A percentile compares a stretch with the other conserved stretches of the same genome.
Conservation (phyloP, 2,888 invertebrate genomes). For the Nymphalis c-album region DNA sequence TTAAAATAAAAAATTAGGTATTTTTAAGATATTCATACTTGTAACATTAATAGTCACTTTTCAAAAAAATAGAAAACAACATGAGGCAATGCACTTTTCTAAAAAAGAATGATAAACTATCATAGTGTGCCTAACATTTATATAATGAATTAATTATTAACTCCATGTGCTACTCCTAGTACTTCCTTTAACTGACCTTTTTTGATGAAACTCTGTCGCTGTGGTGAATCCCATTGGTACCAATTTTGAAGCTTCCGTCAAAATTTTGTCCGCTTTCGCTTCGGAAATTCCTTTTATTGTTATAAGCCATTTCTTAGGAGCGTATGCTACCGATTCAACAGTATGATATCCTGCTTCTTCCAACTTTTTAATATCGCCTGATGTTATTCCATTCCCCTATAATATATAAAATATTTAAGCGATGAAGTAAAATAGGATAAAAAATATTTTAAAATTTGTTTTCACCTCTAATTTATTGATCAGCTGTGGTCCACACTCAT, state of each 20-base stretch:
- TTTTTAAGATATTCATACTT: too few species aligned
- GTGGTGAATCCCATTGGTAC: slow-evolving; percentile 99
- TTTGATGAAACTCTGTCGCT: slow-evolving; percentile 97
- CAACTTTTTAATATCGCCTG: slow-evolving; percentile 95
- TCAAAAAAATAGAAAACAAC: too few species aligned
- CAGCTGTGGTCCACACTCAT: slow-evolving; percentile 87
- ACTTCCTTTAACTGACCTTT: slow-evolving; percentile 77
- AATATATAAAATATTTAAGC: slow-evolving; percentile 37
- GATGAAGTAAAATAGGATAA: not conserved
- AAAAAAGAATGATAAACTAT: too few species aligned
- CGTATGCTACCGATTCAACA: slow-evolving; percentile 96
- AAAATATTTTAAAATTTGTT: not conserved
- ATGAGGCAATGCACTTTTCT: too few species aligned
- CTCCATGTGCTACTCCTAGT: not conserved
- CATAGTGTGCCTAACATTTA: too few species aligned
- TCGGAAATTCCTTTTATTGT: slow-evolving; percentile 97
- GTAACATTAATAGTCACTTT: too few species aligned
- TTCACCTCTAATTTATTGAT: slow-evolving; percentile 87
- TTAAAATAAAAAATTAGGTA: too few species aligned
- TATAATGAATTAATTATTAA: too few species aligned
- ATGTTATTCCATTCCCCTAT: slow-evolving; percentile 94
- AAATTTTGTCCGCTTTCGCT: slow-evolving; percentile 96
- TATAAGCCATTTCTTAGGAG: slow-evolving; percentile 94
- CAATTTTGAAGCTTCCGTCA: slow-evolving; percentile 93
- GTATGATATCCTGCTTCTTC: slow-evolving; percentile 97